phyloP scores from a whole-genome alignment of 2,797 vertebrate genomes.

The Ceryle rudis region DNA sequence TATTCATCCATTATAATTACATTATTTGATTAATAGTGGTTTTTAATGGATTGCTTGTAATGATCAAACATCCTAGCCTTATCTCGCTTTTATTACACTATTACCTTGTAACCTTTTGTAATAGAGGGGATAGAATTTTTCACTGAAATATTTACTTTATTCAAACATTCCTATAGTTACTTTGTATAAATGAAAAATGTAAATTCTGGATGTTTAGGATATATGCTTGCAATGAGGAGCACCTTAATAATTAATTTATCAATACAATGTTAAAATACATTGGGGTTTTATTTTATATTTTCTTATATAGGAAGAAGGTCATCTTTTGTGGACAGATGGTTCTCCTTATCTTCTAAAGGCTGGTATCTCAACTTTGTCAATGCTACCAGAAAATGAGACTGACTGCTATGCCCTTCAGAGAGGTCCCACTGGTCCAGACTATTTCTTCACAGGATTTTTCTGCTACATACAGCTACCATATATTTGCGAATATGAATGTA shows the following conservation, averaged over 20 bases:
- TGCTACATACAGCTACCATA: constrained; percentile 87
- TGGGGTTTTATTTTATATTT: not conserved
- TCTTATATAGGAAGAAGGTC: constrained; percentile 83
- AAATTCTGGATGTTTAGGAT: not conserved
- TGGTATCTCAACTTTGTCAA: constrained; percentile 68
- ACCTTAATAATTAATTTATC: not conserved
- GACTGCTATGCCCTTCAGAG: constrained; percentile 89
- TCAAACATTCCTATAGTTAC: not conserved
- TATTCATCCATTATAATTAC: not conserved
- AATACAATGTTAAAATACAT: not conserved
- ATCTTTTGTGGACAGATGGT: constrained; percentile 84
- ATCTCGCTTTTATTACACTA: too few relatives aligned
- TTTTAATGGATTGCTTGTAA: not conserved
- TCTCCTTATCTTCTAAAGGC: constrained; percentile 79
- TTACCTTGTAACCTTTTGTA: not conserved
- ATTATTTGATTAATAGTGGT: not conserved
- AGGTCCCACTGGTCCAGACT: constrained; percentile 83
- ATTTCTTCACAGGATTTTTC: constrained; percentile 88
- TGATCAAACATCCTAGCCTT: too few relatives aligned
- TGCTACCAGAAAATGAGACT: constrained; percentile 81
- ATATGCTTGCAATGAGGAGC: not conserved
- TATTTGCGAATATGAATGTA: constrained; percentile 90
- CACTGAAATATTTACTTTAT: not conserved
- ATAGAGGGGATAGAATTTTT: not conserved
- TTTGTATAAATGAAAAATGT: not conserved